These are phyloP conservation scores for Sapajus apella DNA, from an alignment of 2,113 vertebrate genomes.

Conservation along the genomic window DNA sequence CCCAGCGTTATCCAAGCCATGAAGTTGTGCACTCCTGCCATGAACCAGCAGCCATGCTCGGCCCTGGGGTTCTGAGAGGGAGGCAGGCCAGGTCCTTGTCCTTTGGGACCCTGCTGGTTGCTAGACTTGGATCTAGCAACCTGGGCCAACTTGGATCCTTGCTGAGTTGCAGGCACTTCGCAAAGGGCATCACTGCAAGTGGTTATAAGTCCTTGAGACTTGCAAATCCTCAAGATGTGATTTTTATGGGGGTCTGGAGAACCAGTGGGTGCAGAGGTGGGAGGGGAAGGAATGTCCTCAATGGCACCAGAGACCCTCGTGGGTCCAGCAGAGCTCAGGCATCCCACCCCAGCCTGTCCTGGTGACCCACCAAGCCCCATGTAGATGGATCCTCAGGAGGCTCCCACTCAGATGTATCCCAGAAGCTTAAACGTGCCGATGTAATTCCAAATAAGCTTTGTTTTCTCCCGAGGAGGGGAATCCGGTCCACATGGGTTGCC, in stretches of 20 bases:
- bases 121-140: no score
- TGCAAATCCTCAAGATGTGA: background rate
- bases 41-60: background rate
- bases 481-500: background rate
- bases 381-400: no score
- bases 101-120: accelerated
- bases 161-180: accelerated
- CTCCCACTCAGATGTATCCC: background rate
- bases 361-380: accelerated
- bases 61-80: background rate
- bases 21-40: accelerated
- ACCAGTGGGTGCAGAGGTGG: background rate
- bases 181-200: background rate
- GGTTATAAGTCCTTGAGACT: background rate
- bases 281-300: accelerated
- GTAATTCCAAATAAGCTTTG: background rate
- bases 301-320: background rate
- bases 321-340: no score
- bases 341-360: background rate
- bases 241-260: background rate
- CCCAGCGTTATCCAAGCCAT: background rate
- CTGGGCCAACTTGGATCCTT: background rate
- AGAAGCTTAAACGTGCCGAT: background rate
- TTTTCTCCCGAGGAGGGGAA: background rate
- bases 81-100: background rate